Evolutionary conservation across 2,113 vertebrate genomes (phyloP).

Genomic region (Cochlearius cochlearius): DNA sequence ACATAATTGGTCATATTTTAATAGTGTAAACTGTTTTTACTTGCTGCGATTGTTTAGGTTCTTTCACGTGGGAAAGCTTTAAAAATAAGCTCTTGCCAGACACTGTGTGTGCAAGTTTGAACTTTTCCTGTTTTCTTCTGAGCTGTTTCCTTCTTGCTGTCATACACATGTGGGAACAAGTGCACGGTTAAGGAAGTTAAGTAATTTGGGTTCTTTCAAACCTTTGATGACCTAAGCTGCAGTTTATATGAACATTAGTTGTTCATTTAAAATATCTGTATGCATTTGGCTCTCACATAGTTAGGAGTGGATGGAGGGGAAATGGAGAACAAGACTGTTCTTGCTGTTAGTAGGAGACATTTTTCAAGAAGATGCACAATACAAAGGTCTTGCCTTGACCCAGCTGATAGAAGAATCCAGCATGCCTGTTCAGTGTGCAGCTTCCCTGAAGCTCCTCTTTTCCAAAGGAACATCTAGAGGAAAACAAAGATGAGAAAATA

Average conservation of each 20-base stretch:
- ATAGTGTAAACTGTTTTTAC: background rate
- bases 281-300: background rate
- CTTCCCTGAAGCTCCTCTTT: background rate
- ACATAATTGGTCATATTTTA: background rate
- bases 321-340: background rate
- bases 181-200: background rate
- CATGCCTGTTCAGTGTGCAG: background rate
- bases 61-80: conserved; percentile 48
- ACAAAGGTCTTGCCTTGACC: background rate
- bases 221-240: conserved; percentile 19
- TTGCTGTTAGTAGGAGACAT: background rate
- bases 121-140: conserved; percentile 41
- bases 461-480: background rate
- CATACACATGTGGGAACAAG: conserved; percentile 11
- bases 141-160: conserved; percentile 22
- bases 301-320: background rate
- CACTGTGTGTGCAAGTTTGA: background rate
- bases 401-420: background rate
- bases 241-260: background rate
- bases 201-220: background rate
- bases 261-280: background rate
- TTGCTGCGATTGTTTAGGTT: conserved; percentile 5
- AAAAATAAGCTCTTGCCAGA: background rate
- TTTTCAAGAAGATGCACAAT: background rate
- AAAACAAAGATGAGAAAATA: background rate